Evolutionary conservation across 2,888 invertebrate genomes (phyloP).

Genomic region (Eumacrocentrus americanus): DNA sequence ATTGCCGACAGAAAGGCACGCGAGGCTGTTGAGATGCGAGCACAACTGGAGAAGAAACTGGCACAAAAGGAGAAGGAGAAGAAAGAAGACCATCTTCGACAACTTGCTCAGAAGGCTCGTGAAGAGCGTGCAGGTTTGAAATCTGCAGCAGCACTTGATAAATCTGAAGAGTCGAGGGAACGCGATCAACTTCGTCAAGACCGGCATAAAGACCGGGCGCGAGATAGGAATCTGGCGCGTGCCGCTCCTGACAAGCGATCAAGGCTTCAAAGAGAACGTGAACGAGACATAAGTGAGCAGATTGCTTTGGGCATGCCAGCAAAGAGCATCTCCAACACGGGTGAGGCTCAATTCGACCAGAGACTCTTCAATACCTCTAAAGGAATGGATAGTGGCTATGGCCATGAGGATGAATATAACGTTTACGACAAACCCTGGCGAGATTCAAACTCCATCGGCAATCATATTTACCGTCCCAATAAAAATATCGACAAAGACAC

Average conservation of each 20-base stretch:
- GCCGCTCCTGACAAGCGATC: slow-evolving; percentile 94
- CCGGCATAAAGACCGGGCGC: slow-evolving; percentile 86
- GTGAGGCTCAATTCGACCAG: slow-evolving; percentile 92
- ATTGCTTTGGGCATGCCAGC: slow-evolving; percentile 96
- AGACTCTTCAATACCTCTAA: slow-evolving; percentile 92
- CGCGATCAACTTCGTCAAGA: slow-evolving; percentile 87
- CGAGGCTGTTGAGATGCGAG: slow-evolving; percentile 96
- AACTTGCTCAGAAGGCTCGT: slow-evolving; percentile 92
- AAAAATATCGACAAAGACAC: slow-evolving; percentile 88
- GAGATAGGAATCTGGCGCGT: slow-evolving; percentile 90
- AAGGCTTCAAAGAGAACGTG: slow-evolving; percentile 86
- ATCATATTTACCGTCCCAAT: slow-evolving; percentile 88
- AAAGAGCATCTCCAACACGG: slow-evolving; percentile 69
- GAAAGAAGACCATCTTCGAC: slow-evolving; percentile 92
- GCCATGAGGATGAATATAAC: slow-evolving; percentile 96
- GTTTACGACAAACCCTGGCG: slow-evolving; percentile 99
- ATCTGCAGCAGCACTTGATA: slow-evolving; percentile 61
- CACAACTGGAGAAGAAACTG: slow-evolving; percentile 92
- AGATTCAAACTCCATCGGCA: slow-evolving; percentile 81
- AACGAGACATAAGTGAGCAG: slow-evolving; percentile 97
- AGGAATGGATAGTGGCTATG: slow-evolving; percentile 94
- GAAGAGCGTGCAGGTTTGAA: slow-evolving; percentile 91
- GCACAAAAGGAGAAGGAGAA: slow-evolving; percentile 98
- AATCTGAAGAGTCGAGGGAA: slow-evolving; percentile 78
- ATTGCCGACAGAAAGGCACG: slow-evolving; percentile 97